Base-by-base conservation (phyloP, 2,888 invertebrate species). In the Tetramorium bicarinatum region DNA sequence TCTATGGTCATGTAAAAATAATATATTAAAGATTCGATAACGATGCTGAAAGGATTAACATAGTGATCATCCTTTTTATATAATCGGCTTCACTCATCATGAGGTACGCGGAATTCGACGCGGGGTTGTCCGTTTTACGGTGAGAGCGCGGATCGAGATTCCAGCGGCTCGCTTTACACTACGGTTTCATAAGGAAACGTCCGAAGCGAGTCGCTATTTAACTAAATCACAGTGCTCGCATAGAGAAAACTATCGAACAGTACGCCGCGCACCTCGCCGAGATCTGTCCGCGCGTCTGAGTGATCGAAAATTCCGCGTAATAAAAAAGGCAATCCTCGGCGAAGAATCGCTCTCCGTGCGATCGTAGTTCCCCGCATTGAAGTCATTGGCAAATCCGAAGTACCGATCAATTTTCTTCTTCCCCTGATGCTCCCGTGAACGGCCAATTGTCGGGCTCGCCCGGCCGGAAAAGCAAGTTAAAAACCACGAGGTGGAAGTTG, bases 71-170 rank as follows among this genome's bases (percentile, higher is more conserved):
- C 52, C 62, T 82, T 76, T 82, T 71, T 66, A 71, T 9, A 47
- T 83, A 83, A 82, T 64, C 69, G 49, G 9, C 29, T 54, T 62
- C 59, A 44, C 56, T 54, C 29, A 62, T 54, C 29, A 62, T 44
- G 83, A 83, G 34, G 61, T 71, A 76, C 41, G 66, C 66, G 89
- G 85, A 89, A 89, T 87, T 61, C 62, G 47, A 72, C 67, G 56
- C 67, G 56, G 66, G 67, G 71, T 69, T 72, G 66, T 38, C 29
- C 18, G 74, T 67, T 83, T 85, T 72, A 67, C 75, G 87, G 85
- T 72, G 87, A 88, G 89, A 88, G 87, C 64, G 71, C 54, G 54
- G 62, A 9, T 64, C 84, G 82, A 62, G 83, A 89, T 89, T 89
- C 90, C 90, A 87, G 9, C 72, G 74, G 81, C 79, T 56, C 18